These are phyloP conservation scores for Scaptomyza montana DNA, from an alignment of 1,140 invertebrate genomes.

Conservation along the genomic window DNA sequence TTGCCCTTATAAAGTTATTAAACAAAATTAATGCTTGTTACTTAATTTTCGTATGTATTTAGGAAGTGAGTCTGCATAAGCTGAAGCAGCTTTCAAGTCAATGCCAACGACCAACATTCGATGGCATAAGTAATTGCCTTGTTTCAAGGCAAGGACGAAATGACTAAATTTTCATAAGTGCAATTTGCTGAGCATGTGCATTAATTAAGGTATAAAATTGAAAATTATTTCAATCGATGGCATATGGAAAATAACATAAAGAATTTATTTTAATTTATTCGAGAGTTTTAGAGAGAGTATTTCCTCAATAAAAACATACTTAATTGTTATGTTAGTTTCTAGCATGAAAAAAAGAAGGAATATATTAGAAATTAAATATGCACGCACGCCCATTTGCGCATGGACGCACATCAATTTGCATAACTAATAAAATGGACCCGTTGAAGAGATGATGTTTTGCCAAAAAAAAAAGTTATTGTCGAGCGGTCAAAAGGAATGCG, in stretches of 20 bases:
- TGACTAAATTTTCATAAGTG: background rate
- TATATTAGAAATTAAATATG: constrained; percentile 65
- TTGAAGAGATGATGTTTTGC: too few relatives aligned
- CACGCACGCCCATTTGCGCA: constrained; percentile 64
- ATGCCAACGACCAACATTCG: background rate
- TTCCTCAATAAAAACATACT: background rate
- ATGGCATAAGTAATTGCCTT: constrained; percentile 15
- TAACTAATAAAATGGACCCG: constrained; percentile 67
- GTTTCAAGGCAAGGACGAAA: background rate
- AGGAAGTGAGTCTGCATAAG: constrained; percentile 72
- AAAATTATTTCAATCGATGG: background rate
- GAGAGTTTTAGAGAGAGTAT: background rate
- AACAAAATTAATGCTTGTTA: constrained; percentile 80
- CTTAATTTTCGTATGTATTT: constrained; percentile 70
- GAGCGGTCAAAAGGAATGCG: constrained; percentile 34
- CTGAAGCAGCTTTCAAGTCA: constrained; percentile 43
- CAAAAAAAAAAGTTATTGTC: constrained; percentile 40
- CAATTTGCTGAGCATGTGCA: constrained; percentile 4
- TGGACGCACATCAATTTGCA: constrained; percentile 79
- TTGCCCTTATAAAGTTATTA: constrained; percentile 80
- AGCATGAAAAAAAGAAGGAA: background rate
- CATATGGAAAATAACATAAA: background rate
- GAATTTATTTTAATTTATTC: too few relatives aligned
- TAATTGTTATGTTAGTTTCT: background rate
- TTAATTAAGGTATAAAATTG: background rate